Evolutionary conservation across 2,797 vertebrate genomes (phyloP).

Genomic region (Periophthalmus magnuspinnatus): DNA sequence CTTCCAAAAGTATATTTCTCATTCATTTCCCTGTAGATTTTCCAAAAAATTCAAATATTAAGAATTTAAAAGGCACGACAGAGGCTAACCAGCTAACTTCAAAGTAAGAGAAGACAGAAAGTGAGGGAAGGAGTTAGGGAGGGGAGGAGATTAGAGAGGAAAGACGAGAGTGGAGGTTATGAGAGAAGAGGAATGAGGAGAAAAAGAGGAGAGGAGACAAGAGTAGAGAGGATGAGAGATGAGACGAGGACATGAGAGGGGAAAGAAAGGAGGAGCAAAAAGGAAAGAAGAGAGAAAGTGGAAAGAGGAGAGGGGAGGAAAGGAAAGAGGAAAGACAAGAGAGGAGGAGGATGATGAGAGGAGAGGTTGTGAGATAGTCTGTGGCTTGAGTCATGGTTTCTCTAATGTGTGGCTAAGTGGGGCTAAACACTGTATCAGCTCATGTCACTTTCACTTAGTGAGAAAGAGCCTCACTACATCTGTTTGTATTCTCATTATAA

Average conservation of each 20-base stretch:
- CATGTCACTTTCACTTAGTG: conserved; percentile 68
- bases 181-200: conserved; percentile 2
- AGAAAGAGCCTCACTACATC: conserved; percentile 44
- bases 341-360: neutral
- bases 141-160: neutral
- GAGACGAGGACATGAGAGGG: too few species aligned
- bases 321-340: neutral
- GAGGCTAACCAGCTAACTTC: too few species aligned
- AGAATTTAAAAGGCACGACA: too few species aligned
- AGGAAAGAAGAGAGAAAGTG: neutral
- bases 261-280: neutral
- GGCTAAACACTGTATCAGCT: too few species aligned
- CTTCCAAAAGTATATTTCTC: too few species aligned
- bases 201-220: conserved; percentile 1
- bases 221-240: too few species aligned
- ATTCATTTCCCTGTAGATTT: too few species aligned
- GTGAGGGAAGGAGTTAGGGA: neutral
- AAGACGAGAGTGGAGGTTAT: neutral
- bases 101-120: neutral
- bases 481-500: conserved; percentile 18
- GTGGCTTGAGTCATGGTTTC: conserved; percentile 60
- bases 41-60: too few species aligned
- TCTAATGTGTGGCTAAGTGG: conserved; percentile 37
- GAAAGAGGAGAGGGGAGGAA: neutral
- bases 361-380: conserved; percentile 14